These are phyloP conservation scores for Chlamydotis undulata DNA, from an alignment of 2,113 vertebrate species.

Conservation along the genomic window DNA sequence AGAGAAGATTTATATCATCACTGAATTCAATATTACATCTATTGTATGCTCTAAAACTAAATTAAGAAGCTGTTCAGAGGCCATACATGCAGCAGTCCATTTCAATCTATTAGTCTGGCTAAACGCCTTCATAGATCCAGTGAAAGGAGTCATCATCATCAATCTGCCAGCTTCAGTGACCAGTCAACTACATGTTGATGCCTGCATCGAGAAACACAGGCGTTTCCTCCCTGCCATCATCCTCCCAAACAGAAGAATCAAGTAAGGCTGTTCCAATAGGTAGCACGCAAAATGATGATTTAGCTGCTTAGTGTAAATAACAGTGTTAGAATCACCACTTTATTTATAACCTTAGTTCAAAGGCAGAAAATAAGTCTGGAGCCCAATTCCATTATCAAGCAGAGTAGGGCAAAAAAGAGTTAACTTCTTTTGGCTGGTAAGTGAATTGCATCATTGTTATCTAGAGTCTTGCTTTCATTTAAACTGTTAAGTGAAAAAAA, in stretches of 20 bases:
- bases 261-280: slow-evolving; percentile 15
- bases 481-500: neutral
- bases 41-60: slow-evolving; percentile 54
- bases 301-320: slow-evolving; percentile 19
- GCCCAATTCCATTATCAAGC: slow-evolving; percentile 3
- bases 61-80: slow-evolving; percentile 55
- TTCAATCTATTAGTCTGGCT: slow-evolving; percentile 63
- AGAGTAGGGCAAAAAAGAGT: neutral
- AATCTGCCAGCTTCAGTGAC: slow-evolving; percentile 57
- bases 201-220: neutral
- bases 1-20: slow-evolving; percentile 51
- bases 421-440: neutral
- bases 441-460: neutral
- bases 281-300: neutral
- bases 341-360: slow-evolving; percentile 5
- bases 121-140: slow-evolving; percentile 48
- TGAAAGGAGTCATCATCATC: slow-evolving; percentile 32
- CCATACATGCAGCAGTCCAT: slow-evolving; percentile 31
- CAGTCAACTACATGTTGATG: slow-evolving; percentile 49
- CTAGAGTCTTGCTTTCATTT: neutral
- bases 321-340: neutral
- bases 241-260: neutral
- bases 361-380: neutral
- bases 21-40: slow-evolving; percentile 40
- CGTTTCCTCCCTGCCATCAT: neutral